These are phyloP conservation scores for Drosophila subquinaria DNA, from an alignment of 2,888 invertebrate species.

Conservation along the genomic window DNA sequence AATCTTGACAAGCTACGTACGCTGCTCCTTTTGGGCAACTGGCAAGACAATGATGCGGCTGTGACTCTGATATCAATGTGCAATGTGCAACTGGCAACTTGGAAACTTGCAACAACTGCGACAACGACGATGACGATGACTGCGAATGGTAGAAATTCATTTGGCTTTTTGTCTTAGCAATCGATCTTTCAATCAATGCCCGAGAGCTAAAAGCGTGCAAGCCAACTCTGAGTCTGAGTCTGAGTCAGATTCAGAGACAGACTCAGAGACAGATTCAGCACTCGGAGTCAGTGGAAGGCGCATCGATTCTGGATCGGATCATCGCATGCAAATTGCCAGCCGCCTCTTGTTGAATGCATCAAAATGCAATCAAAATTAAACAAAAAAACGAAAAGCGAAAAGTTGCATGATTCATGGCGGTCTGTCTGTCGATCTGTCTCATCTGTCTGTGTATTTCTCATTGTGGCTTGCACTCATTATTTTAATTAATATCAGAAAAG, in stretches of 20 bases:
- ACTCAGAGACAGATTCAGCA: background rate
- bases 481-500: constrained; percentile 74
- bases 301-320: constrained; percentile 51
- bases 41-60: constrained; percentile 76
- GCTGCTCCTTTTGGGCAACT: constrained; percentile 63
- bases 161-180: constrained; percentile 74
- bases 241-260: background rate
- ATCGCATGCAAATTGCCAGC: constrained; percentile 68
- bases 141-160: constrained; percentile 68
- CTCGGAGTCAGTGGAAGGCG: constrained; percentile 17
- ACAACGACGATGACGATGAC: constrained; percentile 19
- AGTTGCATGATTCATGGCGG: constrained; percentile 59
- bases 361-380: constrained; percentile 83
- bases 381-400: constrained; percentile 34
- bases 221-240: constrained; percentile 19
- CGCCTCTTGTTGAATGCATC: constrained; percentile 70
- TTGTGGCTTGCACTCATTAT: constrained; percentile 55
- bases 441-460: constrained; percentile 23
- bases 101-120: constrained; percentile 40
- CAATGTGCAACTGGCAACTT: constrained; percentile 8
- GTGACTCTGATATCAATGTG: constrained; percentile 55
- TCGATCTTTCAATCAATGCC: constrained; percentile 82
- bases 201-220: constrained; percentile 70
- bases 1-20: constrained; percentile 70
- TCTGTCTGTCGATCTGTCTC: constrained; percentile 2